Evolutionary conservation across 2,797 vertebrate species (phyloP).

Genomic region (Ctenopoma multispine): DNA sequence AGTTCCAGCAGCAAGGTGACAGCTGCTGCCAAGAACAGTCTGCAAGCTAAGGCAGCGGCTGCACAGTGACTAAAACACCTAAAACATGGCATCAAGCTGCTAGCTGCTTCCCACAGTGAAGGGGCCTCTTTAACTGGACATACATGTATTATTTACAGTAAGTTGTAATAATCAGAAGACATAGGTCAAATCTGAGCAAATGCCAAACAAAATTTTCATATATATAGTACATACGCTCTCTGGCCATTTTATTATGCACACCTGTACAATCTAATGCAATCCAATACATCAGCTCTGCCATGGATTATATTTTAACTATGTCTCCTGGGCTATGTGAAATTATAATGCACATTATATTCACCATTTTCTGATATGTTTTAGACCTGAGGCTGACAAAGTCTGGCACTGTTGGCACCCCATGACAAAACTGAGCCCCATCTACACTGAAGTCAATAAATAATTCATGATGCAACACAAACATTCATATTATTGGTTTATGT

Average conservation of each 20-base stretch:
- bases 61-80: slow-evolving; percentile 59
- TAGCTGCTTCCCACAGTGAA: slow-evolving; percentile 13
- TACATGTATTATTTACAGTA: neutral
- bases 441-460: neutral
- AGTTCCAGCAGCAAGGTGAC: slow-evolving; percentile 80
- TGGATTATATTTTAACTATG: too few relatives aligned
- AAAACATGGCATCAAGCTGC: slow-evolving; percentile 47
- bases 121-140: neutral
- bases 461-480: neutral
- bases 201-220: slow-evolving; percentile 4
- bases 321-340: neutral
- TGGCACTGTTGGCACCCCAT: too few relatives aligned
- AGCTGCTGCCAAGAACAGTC: slow-evolving; percentile 77
- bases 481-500: neutral
- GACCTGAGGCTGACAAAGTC: too few relatives aligned
- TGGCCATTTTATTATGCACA: too few relatives aligned
- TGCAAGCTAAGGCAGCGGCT: slow-evolving; percentile 54
- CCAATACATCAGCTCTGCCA: too few relatives aligned
- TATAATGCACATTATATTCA: neutral
- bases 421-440: neutral
- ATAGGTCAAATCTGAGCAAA: slow-evolving; percentile 7
- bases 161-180: neutral
- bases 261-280: too few relatives aligned
- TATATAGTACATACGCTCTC: slow-evolving; percentile 1
- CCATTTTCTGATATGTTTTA: neutral